Evolutionary conservation across 1,140 invertebrate genomes (phyloP).

Genomic region (Leptestheria dahalacensis): DNA sequence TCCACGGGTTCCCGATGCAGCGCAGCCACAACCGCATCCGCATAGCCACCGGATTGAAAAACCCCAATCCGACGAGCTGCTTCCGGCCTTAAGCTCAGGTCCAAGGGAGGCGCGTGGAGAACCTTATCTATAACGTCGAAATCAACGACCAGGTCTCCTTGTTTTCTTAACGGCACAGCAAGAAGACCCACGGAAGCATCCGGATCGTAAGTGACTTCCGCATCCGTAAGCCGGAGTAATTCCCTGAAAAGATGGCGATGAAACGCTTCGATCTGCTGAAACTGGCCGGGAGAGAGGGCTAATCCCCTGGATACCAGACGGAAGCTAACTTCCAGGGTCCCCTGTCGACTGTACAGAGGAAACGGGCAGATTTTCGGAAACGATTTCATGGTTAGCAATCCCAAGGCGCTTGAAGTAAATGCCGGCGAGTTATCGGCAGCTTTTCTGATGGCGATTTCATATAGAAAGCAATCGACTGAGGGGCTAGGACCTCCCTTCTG

Average conservation of each 20-base stretch:
- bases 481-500: background rate
- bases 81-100: background rate
- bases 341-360: background rate
- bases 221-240: background rate
- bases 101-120: too few relatives aligned
- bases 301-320: background rate
- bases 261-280: background rate
- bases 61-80: background rate
- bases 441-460: background rate
- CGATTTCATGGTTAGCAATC: background rate
- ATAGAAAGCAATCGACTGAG: background rate
- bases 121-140: too few relatives aligned
- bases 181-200: too few relatives aligned
- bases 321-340: background rate
- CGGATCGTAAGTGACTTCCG: background rate
- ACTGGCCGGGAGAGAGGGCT: too few relatives aligned
- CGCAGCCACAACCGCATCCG: background rate
- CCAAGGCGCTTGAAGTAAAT: background rate
- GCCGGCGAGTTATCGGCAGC: background rate
- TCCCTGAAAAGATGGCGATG: background rate
- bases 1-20: background rate
- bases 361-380: background rate
- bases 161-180: too few relatives aligned
- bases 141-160: too few relatives aligned
- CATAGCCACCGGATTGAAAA: background rate